These are phyloP conservation scores for Coelopa frigida DNA, from an alignment of 1,140 invertebrate genomes.

Conservation along the genomic window DNA sequence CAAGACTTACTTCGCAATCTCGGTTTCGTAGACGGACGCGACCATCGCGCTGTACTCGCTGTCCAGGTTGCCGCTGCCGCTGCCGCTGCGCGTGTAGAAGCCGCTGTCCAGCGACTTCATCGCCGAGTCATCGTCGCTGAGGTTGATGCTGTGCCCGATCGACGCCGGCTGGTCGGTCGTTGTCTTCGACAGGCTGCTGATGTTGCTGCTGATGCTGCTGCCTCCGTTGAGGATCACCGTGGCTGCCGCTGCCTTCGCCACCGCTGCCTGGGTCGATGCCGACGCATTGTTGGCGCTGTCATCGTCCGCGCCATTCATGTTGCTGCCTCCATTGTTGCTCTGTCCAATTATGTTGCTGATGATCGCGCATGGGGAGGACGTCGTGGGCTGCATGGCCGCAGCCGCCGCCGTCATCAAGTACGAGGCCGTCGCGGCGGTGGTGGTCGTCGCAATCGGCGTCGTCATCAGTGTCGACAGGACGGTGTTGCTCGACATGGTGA, in stretches of 20 bases:
- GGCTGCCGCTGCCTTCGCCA: background rate
- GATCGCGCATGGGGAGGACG: conserved; percentile 6
- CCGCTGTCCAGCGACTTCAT: conserved; percentile 34
- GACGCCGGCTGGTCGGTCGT: conserved; percentile 18
- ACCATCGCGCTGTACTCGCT: conserved; percentile 40
- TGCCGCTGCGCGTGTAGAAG: conserved; percentile 7
- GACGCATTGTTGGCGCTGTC: background rate
- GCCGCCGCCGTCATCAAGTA: no score
- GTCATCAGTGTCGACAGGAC: background rate
- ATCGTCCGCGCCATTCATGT: background rate
- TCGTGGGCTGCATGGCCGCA: no score
- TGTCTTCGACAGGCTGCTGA: conserved; percentile 10
- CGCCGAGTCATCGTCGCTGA: conserved; percentile 22
- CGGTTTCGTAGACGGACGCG: conserved; percentile 31
- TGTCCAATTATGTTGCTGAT: conserved; percentile 11
- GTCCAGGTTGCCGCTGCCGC: conserved; percentile 24
- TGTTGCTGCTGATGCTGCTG: conserved; percentile 9
- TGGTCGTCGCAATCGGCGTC: conserved; percentile 4
- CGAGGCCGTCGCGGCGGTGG: background rate
- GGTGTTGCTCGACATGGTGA: background rate
- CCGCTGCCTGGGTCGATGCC: conserved; percentile 3
- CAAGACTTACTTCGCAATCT: conserved; percentile 31
- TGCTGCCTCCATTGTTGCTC: background rate
- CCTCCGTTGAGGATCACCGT: background rate
- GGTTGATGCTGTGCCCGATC: conserved; percentile 32